Percentiles rank a stretch among this genome's conserved stretches.
These are phyloP conservation scores for Streptopelia turtur DNA, from an alignment of 2,797 vertebrate species.

Conservation along the genomic window DNA sequence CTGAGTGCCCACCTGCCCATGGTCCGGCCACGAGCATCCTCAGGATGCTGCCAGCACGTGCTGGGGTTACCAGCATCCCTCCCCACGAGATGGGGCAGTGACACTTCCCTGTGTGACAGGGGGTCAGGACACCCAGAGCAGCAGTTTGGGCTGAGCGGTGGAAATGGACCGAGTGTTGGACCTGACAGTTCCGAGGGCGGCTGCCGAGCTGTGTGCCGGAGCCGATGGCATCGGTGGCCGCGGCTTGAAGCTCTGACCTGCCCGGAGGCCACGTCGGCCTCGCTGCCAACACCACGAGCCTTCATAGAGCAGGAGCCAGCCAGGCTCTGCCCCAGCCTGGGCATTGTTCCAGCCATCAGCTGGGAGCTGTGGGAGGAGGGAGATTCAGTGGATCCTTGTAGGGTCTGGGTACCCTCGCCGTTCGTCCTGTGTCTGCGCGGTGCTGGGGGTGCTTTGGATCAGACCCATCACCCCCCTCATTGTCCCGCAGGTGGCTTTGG, in stretches of 20 bases:
- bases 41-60: accelerated
- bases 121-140: accelerated
- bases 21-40: accelerated
- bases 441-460: not conserved
- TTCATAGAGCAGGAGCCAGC: accelerated
- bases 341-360: not conserved
- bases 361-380: not conserved
- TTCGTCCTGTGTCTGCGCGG: accelerated
- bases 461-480: accelerated
- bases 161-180: not conserved
- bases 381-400: not conserved
- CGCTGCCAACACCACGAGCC: not conserved
- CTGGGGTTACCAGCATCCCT: not conserved
- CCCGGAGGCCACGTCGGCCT: not conserved
- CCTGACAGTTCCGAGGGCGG: accelerated
- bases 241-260: not conserved
- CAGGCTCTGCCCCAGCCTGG: not conserved
- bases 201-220: not conserved
- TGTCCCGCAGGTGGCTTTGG: not conserved
- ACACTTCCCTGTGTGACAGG: accelerated
- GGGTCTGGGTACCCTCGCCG: not conserved
- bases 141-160: not conserved
- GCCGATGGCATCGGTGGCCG: accelerated
- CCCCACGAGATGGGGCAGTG: accelerated
- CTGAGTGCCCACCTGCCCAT: accelerated